Evolutionary conservation across 2,797 vertebrate species (phyloP).

Genomic region (Sebastes jordani): DNA sequence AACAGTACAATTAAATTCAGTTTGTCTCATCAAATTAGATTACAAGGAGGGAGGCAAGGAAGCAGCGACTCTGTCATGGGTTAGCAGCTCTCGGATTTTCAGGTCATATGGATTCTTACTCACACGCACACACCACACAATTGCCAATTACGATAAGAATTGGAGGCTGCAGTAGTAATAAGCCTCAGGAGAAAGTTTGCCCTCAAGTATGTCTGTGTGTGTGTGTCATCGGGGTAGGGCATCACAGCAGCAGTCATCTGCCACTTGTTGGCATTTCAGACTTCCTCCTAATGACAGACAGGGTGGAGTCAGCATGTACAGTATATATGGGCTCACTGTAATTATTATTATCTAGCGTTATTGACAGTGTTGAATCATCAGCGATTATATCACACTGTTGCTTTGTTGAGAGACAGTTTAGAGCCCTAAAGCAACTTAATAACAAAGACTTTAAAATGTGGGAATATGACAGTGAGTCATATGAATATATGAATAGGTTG

Average conservation of each 20-base stretch:
- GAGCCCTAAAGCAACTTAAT: background rate
- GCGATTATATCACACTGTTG: background rate
- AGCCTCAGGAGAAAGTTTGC: slow-evolving; percentile 39
- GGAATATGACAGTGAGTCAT: background rate
- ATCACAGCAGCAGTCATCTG: slow-evolving; percentile 31
- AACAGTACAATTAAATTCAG: slow-evolving; percentile 41
- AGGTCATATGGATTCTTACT: slow-evolving; percentile 30
- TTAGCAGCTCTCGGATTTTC: slow-evolving; percentile 16
- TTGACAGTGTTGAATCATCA: background rate
- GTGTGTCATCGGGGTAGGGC: slow-evolving; percentile 29
- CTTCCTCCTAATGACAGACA: slow-evolving; percentile 13
- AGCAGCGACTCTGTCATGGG: slow-evolving; percentile 30
- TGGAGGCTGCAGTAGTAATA: slow-evolving; percentile 2
- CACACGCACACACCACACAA: background rate
- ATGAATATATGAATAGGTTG: background rate
- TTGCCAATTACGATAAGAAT: slow-evolving; percentile 24
- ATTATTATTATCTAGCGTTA: background rate
- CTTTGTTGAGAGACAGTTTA: slow-evolving; percentile 4
- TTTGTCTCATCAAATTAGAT: slow-evolving; percentile 45
- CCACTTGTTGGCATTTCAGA: slow-evolving; percentile 39
- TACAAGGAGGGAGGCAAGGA: slow-evolving; percentile 9
- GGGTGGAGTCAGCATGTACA: slow-evolving; percentile 8
- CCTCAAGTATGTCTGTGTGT: background rate
- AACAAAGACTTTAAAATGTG: background rate
- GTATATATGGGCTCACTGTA: background rate